Base-by-base conservation (phyloP, 2,888 invertebrate species). In the Melieria picta region DNA sequence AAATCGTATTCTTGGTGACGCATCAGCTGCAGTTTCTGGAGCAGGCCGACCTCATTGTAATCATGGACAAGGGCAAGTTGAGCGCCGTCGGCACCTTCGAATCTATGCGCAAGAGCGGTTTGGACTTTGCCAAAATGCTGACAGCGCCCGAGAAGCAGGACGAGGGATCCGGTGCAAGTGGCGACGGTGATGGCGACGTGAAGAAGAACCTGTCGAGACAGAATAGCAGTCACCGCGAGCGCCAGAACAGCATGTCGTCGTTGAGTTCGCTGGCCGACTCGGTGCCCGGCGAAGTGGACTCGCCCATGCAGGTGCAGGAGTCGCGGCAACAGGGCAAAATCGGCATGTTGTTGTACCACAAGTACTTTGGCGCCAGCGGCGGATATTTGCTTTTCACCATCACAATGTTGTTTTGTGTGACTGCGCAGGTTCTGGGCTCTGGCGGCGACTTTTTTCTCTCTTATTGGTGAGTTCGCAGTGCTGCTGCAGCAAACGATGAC, bases 21-120 rank as follows among this genome's bases (percentile, higher is more conserved):
- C 95, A 96, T 88, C 96, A 96, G 83, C 85, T 95, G 68, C 95
- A 96, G 83, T 94, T 93, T 78, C 87, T 93, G 52, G 91, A 91
- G 78, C 88, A 90, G 60, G 92, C 91, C 1, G 91, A 93, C 80
- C 89, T 84, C 43, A 87, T 87, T 76, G 83, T 87, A 4, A 84
- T 87, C 4, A 79, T 87, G 80, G 85, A 86, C 52, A 84, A 85
- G 77, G 87, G 87, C 42, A 84, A 82, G 70, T 77, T 86, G 3
- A 84, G 83, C 63, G 85, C 91, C 0, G 90, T 91, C 64, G 92
- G 92, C 66, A 91, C 92, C 72, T 95, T 92, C 81, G 90, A 91
- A 42, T 91, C 93, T 4, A 88, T 95, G 50, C 90, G 91, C 78
- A 91, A 90, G 6, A 91, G 91, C 16, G 94, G 94, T 0, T 85